These are phyloP conservation scores for Bos indicus DNA, from an alignment of 2,113 vertebrate species.

Conservation along the genomic window DNA sequence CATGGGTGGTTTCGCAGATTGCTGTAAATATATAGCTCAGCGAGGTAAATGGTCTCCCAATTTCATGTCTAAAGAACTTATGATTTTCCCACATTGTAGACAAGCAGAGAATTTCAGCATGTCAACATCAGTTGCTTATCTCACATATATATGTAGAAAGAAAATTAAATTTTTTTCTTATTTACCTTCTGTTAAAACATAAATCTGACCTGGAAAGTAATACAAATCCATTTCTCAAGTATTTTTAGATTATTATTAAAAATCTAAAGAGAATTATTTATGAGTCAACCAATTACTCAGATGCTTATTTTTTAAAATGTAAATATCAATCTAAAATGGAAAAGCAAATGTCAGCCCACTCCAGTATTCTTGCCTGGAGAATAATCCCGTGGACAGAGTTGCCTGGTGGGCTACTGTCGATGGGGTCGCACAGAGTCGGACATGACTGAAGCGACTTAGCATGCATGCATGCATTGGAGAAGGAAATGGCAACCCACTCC, in stretches of 20 bases:
- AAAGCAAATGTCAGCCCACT: not conserved
- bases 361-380: no score
- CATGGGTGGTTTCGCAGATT: slow-evolving; percentile 84
- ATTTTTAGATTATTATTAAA: not conserved
- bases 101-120: not conserved
- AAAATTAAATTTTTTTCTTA: slow-evolving; percentile 4
- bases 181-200: not conserved
- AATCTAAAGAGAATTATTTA: not conserved
- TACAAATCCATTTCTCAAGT: not conserved
- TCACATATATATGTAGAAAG: not conserved
- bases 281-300: not conserved
- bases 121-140: not conserved
- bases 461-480: not conserved
- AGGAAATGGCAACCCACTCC: no score
- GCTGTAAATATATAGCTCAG: slow-evolving; percentile 94
- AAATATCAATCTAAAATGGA: not conserved
- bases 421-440: not conserved
- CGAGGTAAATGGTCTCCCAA: slow-evolving; percentile 84
- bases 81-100: not conserved
- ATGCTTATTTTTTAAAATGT: not conserved
- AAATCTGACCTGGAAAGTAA: not conserved
- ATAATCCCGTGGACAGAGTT: no score
- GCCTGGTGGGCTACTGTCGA: rapidly evolving
- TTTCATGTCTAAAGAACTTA: not conserved
- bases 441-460: not conserved